Evolutionary conservation across 2,113 vertebrate genomes (phyloP), one percentile per base, ranked within the genome.

Genomic region (Taurulus bubalis): DNA sequence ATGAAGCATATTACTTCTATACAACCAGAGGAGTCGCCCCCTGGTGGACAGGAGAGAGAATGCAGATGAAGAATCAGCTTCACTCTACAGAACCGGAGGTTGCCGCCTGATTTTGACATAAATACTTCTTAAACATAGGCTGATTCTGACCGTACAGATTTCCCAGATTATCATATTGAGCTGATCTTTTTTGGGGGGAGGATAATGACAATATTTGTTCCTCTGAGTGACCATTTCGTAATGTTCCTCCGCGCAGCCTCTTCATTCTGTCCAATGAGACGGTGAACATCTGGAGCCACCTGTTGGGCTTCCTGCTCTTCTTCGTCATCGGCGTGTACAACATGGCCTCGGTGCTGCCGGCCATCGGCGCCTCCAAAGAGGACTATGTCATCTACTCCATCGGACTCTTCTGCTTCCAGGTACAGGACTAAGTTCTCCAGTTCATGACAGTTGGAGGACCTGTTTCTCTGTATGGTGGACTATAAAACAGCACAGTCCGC

Each of bases 211-310:
- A 5, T n/a, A 20, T 55, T 55, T 72, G 53, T 32, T 16, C 11
- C 2, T 77, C 20, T 16, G 3, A 38, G 12, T 65, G 18, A 38
- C 10, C 2, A 15, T 18, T 47, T 60, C 70, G 60, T 56, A 6
- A 32, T 20, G 2, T 36, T 63, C 3, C 2, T 71, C 2, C 51
- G 12, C 49, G 28, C 94, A 98, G 98, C 90, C 93, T 99, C 84
- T 98, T 98, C 91, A 96, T 99, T 73, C 93, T 99, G 78, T 99
- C 97, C 88, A 98, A 99, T 78, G 98, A 99, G 91, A 96, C 97
- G 0, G 96, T 97, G 82, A 99, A 97, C 79, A 98, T 98, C 90
- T 99, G 97, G 98, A 98, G 97, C 91, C 98, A 99, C 45, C 90
- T 99, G 87, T 82, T 99, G 78, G 98, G 97, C 66, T 99, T 99